A percentile compares a stretch with the other conserved stretches of the same genome.
phyloP scores from a whole-genome alignment of 2,888 invertebrate species.

The Apamea sordens region DNA sequence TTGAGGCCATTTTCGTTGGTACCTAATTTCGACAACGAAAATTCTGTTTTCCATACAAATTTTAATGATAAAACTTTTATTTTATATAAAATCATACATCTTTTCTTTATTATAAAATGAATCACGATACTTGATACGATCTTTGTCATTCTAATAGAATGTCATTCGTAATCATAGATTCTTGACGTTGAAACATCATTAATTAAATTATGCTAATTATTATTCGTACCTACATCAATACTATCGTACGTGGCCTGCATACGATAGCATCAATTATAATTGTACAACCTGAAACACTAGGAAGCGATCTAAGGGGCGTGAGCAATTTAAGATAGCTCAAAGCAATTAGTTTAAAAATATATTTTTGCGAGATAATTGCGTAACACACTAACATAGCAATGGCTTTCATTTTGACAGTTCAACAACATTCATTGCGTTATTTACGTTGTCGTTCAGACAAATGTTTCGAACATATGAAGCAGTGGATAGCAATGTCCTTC shows the following conservation, averaged over 20 bases:
- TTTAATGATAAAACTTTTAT: background rate
- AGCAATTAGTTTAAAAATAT: background rate
- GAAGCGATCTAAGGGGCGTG: background rate
- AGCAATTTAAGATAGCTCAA: background rate
- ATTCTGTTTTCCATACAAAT: background rate
- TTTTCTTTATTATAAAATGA: slow-evolving; percentile 24
- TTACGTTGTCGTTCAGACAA: too few species aligned
- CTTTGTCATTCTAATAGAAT: slow-evolving; percentile 36
- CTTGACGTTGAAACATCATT: slow-evolving; percentile 14
- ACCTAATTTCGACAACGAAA: background rate
- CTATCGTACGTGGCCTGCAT: slow-evolving; percentile 3
- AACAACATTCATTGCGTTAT: too few species aligned
- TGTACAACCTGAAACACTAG: slow-evolving; percentile 1
- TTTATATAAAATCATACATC: background rate
- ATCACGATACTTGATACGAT: slow-evolving; percentile 21
- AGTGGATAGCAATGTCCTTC: too few species aligned
- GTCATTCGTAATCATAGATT: slow-evolving; percentile 25
- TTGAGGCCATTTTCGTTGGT: background rate
- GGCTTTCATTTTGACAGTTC: too few species aligned
- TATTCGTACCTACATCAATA: slow-evolving; percentile 23
- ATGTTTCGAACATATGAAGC: too few species aligned
- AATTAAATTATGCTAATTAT: slow-evolving; percentile 16
- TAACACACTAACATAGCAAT: too few species aligned
- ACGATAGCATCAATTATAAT: background rate
- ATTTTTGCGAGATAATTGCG: background rate